These are phyloP conservation scores for Fabriciana adippe DNA, from an alignment of 2,888 invertebrate species.

Conservation along the genomic window DNA sequence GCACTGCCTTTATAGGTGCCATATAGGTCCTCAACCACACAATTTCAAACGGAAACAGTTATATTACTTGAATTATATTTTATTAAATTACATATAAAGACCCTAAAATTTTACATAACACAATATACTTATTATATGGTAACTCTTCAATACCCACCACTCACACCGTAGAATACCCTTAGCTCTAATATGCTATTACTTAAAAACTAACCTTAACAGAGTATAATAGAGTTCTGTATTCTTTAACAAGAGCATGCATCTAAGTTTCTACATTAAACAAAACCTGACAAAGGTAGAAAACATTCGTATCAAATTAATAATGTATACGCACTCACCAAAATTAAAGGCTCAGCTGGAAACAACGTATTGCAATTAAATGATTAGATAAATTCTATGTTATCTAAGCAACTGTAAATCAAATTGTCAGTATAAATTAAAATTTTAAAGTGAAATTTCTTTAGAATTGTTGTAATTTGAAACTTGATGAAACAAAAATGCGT, in stretches of 20 bases:
- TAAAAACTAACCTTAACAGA: not conserved
- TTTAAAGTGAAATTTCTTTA: too few species aligned
- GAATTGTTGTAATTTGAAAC: too few species aligned
- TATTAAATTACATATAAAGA: too few species aligned
- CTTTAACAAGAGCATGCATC: not conserved
- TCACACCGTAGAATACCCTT: not conserved
- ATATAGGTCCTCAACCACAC: too few species aligned
- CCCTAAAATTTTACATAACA: too few species aligned
- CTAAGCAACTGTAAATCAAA: not conserved
- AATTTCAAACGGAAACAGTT: too few species aligned
- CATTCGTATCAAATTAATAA: constrained; percentile 21
- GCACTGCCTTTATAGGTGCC: too few species aligned
- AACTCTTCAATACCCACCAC: not conserved
- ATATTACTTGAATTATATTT: too few species aligned
- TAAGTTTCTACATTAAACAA: constrained; percentile 5
- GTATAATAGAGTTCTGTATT: not conserved
- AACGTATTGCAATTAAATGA: constrained; percentile 25
- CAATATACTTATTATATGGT: not conserved
- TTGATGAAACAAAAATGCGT: too few species aligned
- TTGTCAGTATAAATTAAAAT: not conserved
- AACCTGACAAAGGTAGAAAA: constrained; percentile 17
- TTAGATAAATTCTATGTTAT: constrained; percentile 3
- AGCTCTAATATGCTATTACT: not conserved
- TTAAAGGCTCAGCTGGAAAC: constrained; percentile 18
- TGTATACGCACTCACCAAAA: constrained; percentile 28